Percentiles rank a stretch among this genome's conserved stretches.
Evolutionary conservation across 2,113 vertebrate genomes (phyloP).

Genomic region (Protobothrops flavoviridis): DNA sequence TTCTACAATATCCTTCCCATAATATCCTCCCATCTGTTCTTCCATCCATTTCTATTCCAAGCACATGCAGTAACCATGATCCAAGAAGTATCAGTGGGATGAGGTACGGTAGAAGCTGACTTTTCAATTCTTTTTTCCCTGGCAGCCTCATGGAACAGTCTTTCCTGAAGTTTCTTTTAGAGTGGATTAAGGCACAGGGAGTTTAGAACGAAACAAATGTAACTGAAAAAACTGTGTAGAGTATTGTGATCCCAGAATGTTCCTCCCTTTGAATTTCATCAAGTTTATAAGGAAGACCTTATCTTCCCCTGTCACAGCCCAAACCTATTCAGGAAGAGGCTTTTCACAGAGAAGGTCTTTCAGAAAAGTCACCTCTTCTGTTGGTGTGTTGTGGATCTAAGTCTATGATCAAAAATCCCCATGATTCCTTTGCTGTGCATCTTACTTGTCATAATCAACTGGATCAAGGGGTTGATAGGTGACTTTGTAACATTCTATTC

Average conservation of each 20-base stretch:
- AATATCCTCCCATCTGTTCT: not conserved
- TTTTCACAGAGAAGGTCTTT: not conserved
- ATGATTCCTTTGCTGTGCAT: not conserved
- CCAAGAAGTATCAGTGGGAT: not conserved
- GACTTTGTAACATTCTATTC: constrained; percentile 97
- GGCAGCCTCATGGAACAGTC: not conserved
- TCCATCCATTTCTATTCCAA: not conserved
- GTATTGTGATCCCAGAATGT: not conserved
- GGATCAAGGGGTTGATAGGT: constrained; percentile 94
- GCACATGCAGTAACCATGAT: not conserved
- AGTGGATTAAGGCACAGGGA: not conserved
- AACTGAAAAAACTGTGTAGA: not conserved
- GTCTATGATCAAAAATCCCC: not conserved
- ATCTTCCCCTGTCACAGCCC: not conserved
- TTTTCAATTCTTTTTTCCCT: no score
- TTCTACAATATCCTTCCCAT: not conserved
- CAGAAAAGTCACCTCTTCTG: not conserved
- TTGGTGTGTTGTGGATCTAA: not conserved
- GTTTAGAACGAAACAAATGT: not conserved
- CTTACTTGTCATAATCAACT: constrained; percentile 91
- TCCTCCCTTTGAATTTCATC: no score
- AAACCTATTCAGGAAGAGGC: not conserved
- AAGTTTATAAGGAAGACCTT: not conserved
- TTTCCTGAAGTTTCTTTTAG: not conserved
- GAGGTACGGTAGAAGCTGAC: not conserved